A percentile compares a stretch with the other conserved stretches of the same genome.
Evolutionary conservation across 2,888 invertebrate genomes (phyloP).

Genomic region (Corbicula japonica): DNA sequence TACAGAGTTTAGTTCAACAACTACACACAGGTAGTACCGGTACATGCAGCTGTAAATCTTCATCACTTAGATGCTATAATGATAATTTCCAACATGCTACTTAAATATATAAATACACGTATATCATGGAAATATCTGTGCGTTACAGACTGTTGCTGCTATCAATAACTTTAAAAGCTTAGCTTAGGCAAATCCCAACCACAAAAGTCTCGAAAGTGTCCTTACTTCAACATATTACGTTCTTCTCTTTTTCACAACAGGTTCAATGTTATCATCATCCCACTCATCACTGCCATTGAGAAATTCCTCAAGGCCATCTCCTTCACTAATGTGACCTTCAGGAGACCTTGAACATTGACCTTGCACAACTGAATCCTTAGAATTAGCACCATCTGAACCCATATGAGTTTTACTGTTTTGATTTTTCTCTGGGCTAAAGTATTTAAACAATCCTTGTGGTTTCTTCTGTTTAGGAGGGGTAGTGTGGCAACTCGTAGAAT

Average conservation of each 20-base stretch:
- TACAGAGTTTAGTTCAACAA: no score
- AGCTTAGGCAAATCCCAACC: no score
- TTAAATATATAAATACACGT: no score
- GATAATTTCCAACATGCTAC: no score
- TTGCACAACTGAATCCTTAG: neutral
- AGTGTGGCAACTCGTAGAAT: neutral
- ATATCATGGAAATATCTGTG: no score
- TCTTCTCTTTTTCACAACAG: slow-evolving; percentile 48
- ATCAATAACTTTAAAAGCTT: no score
- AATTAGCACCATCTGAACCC: neutral
- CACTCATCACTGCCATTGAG: slow-evolving; percentile 21
- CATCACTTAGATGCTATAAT: no score
- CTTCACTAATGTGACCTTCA: slow-evolving; percentile 13
- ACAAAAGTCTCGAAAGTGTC: no score
- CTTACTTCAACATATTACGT: no score
- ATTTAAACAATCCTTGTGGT: slow-evolving; percentile 41
- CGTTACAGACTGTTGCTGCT: no score
- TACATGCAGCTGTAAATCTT: no score
- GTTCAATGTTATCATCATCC: slow-evolving; percentile 32
- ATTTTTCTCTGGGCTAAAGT: slow-evolving; percentile 40
- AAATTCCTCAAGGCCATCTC: slow-evolving; percentile 30
- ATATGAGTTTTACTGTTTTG: neutral
- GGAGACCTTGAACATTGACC: slow-evolving; percentile 10
- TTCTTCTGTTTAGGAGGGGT: slow-evolving; percentile 19
- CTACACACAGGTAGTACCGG: no score